A percentile compares a stretch with the other conserved stretches of the same genome.
Evolutionary conservation across 2,797 vertebrate genomes (phyloP).

Genomic region (Chrysocyon brachyurus): DNA sequence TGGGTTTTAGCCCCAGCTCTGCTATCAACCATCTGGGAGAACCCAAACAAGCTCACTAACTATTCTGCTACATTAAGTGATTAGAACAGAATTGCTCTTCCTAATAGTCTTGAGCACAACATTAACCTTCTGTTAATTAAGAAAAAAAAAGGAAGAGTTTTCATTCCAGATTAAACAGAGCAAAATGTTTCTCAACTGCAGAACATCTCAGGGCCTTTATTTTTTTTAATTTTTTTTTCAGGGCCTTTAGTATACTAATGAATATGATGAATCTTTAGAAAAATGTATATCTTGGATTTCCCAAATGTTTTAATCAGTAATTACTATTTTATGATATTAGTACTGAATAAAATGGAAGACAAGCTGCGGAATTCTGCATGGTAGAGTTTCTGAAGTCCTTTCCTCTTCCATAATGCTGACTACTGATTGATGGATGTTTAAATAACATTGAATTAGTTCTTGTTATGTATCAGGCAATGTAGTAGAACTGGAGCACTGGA

Average conservation of each 20-base stretch:
- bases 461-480: background rate
- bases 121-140: constrained; percentile 2
- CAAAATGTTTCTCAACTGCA: background rate
- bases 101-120: background rate
- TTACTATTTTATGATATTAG: background rate
- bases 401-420: background rate
- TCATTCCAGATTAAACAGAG: background rate
- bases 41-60: background rate
- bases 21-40: constrained; percentile 9
- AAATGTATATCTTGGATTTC: background rate
- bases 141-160: background rate
- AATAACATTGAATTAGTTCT: background rate
- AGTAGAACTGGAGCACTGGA: background rate
- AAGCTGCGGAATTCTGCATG: background rate
- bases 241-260: background rate
- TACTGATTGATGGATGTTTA: background rate
- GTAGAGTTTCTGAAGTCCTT: background rate
- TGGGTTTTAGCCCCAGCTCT: background rate
- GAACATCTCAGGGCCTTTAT: background rate
- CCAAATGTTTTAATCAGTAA: background rate
- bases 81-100: background rate
- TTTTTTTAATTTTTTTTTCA: too few species aligned
- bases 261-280: background rate
- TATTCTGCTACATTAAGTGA: background rate
- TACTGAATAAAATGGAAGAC: background rate